Evolutionary conservation across 2,797 vertebrate genomes (phyloP), one percentile per base, ranked within the genome.

Genomic region (Hoplostethus atlanticus): DNA sequence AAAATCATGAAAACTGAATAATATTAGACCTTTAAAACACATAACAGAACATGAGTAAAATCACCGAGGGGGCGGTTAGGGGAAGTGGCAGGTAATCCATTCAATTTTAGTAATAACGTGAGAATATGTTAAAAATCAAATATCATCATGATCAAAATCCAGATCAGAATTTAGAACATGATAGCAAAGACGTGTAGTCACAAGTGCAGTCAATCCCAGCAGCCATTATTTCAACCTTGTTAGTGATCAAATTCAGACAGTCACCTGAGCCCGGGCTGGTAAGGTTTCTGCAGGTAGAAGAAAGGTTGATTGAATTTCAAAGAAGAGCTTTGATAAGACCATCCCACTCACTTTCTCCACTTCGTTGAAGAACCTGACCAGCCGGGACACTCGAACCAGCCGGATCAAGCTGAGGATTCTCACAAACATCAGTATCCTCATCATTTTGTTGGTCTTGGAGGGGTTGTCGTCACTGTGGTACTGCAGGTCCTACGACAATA

Each of bases 361-460:
- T 68, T 96, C 95, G 17, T 95, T 95, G 75, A 95, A 95, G 85
- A 94, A 95, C 54, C 94, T 62, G 75, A 95, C 93, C 38, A 95
- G 85, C 5, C 94, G 80, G 68, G 94, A 94, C 12, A 95, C 94
- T 3, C 93, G 91, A 31, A 94, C 92, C 56, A 95, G 85, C 6
- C 95, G 77, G 71, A 95, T 91, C 74, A 95, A 77, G 58, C 94
- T 95, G 72, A 95, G 85, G 81, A 95, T 95, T 60, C 94, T 84
- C 62, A 94, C 93, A 50, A 96, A 95, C 93, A 95, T 95, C 65
- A 95, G 87, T 42, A 95, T 94, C 64, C 94, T 85, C 92, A 95
- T 93, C 95, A 95, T 93, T 79, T 76, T 94, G 85, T 84, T 92
- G 76, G 94, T 89, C 82, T 92, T 95, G 44, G 93, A 93, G 2